Percentiles rank a stretch among this genome's conserved stretches.
Evolutionary conservation across 2,888 invertebrate species (phyloP).

Genomic region (Apamea crenata): DNA sequence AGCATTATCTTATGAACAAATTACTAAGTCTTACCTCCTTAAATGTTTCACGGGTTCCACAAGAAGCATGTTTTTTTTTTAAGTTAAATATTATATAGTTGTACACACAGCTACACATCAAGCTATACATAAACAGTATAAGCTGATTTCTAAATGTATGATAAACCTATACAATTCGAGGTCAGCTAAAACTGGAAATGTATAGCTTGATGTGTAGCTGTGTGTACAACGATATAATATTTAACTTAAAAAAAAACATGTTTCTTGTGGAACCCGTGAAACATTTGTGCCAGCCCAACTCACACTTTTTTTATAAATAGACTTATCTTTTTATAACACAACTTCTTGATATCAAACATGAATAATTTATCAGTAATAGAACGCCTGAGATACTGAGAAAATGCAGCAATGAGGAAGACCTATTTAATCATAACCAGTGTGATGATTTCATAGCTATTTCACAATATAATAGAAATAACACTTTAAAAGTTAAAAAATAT

Average conservation of each 20-base stretch:
- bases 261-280: no score
- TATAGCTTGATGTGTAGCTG: no score
- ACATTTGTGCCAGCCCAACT: background rate
- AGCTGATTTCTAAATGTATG: no score
- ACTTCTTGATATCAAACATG: background rate
- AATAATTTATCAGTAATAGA: slow-evolving; percentile 23
- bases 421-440: slow-evolving; percentile 7
- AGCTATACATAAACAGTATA: no score
- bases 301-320: background rate
- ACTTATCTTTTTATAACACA: background rate
- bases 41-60: background rate
- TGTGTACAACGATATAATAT: no score
- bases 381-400: background rate
- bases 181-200: no score
- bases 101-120: no score
- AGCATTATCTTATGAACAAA: background rate
- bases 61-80: no score
- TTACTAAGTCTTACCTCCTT: background rate
- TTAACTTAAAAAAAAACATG: no score
- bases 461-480: slow-evolving; percentile 41
- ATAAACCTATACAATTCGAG: no score
- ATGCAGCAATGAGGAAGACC: slow-evolving; percentile 22
- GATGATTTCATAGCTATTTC: slow-evolving; percentile 50
- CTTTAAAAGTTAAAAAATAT: slow-evolving; percentile 13
- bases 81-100: background rate